Conservation (phyloP, 2,888 invertebrate species). For the Suillia variegata region DNA sequence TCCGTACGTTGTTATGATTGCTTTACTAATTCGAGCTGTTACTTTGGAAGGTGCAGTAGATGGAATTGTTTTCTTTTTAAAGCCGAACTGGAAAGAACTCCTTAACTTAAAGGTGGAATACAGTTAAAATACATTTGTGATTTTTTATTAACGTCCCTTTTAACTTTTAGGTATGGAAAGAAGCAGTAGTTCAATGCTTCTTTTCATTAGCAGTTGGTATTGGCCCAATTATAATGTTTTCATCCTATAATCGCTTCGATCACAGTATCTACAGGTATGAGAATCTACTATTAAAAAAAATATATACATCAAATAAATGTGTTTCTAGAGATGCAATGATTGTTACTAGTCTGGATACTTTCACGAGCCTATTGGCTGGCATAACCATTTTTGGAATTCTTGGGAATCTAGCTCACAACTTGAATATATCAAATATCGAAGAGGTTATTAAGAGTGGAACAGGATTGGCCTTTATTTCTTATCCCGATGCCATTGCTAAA, state of each 20-base stretch:
- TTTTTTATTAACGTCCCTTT: background rate
- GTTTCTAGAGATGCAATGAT: slow-evolving; percentile 74
- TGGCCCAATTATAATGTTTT: slow-evolving; percentile 78
- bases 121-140: background rate
- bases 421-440: slow-evolving; percentile 65
- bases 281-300: background rate
- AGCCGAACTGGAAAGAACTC: slow-evolving; percentile 78
- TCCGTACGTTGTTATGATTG: slow-evolving; percentile 79
- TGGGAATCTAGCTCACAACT: slow-evolving; percentile 75
- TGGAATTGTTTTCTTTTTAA: slow-evolving; percentile 80
- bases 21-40: slow-evolving; percentile 71
- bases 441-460: slow-evolving; percentile 76
- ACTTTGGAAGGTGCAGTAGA: slow-evolving; percentile 72
- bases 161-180: slow-evolving; percentile 71
- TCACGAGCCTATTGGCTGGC: slow-evolving; percentile 80
- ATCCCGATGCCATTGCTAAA: slow-evolving; percentile 81
- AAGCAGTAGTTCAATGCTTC: slow-evolving; percentile 79
- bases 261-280: slow-evolving; percentile 72
- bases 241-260: slow-evolving; percentile 76
- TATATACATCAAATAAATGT: background rate
- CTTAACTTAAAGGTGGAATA: slow-evolving; percentile 68
- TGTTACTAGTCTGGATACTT: slow-evolving; percentile 79
- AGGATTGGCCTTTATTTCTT: slow-evolving; percentile 81
- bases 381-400: slow-evolving; percentile 82
- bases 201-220: slow-evolving; percentile 78